These are phyloP conservation scores for Nipponia nippon DNA, from an alignment of 2,113 vertebrate genomes.

Conservation along the genomic window DNA sequence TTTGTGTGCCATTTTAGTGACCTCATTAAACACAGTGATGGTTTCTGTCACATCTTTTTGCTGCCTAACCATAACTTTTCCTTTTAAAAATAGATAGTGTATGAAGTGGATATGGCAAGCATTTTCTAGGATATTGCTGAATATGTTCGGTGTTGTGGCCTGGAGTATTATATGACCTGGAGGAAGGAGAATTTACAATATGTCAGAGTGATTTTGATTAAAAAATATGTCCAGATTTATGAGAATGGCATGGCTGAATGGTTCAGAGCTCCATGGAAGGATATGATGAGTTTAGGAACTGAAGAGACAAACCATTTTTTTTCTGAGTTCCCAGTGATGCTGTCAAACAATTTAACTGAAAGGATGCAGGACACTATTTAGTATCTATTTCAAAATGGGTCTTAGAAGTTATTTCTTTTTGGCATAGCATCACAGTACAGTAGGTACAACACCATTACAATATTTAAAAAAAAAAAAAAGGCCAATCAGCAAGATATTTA, in stretches of 20 bases:
- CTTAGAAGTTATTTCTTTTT: not conserved
- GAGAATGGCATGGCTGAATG: not conserved
- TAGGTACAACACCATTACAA: not conserved
- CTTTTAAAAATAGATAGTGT: not conserved
- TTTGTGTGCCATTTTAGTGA: not conserved
- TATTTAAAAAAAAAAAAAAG: rapidly evolving
- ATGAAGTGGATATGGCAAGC: not conserved
- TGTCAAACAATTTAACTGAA: not conserved
- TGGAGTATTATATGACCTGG: not conserved
- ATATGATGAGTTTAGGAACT: not conserved
- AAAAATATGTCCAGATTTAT: not conserved
- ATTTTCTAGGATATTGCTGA: not conserved
- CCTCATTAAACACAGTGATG: not conserved
- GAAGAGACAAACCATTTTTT: not conserved
- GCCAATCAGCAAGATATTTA: not conserved
- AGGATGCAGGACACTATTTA: not conserved
- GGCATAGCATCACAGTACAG: not conserved
- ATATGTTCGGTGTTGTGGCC: not conserved
- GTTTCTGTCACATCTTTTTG: not conserved
- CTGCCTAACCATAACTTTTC: not conserved
- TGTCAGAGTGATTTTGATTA: not conserved
- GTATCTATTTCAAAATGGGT: not conserved
- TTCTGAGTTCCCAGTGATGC: not conserved
- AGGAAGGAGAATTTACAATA: not conserved
- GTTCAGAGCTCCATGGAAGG: not conserved